Evolutionary conservation across 2,888 invertebrate species (phyloP), one percentile per base, ranked within the genome.

Genomic region (Timandra comae): DNA sequence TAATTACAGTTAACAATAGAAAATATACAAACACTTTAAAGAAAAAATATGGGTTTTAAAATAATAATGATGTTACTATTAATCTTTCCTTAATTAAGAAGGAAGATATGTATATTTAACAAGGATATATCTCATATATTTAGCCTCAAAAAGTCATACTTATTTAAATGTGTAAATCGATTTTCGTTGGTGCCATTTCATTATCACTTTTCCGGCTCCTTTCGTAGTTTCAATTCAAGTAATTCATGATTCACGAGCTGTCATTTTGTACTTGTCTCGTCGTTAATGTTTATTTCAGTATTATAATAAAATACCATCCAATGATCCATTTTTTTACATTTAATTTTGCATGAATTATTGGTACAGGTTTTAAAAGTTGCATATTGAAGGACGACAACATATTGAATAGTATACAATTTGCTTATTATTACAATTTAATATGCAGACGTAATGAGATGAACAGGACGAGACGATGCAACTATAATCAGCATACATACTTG

Each of bases 401-500:
- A 35, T 39, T 45, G 42, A 52, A 43, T 46, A 29, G 30, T 38
- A 39, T 41, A 36, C 34, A 43, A 26, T 38, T 52, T 43, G 35
- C 46, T 45, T 29, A 35, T 30, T 10, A 49, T 50, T 43, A 54
- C 47, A 41, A 41, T 47, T 46, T 41, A 41, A 43, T 29, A 31
- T 37, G 26, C 37, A 30, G 35, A 38, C 32, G 34, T 46, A n/a
- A n/a, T 37, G 33, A 33, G 12, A 26, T 44, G 27, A 40, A 29
- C 38, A 34, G 43, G 25, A 41, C 46, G 29, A 12, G 27, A 34
- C 34, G 36, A 38, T 35, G 42, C 30, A 10, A 33, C n/a, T n/a
- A n/a, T n/a, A n/a, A n/a, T n/a, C n/a, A n/a, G n/a, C n/a, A 42
- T 30, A 47, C 43, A 56, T 49, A 55, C 55, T 56, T 66, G 66